phyloP scores from a whole-genome alignment of 2,797 vertebrate genomes.

The Neosilurus mollespiculum region DNA sequence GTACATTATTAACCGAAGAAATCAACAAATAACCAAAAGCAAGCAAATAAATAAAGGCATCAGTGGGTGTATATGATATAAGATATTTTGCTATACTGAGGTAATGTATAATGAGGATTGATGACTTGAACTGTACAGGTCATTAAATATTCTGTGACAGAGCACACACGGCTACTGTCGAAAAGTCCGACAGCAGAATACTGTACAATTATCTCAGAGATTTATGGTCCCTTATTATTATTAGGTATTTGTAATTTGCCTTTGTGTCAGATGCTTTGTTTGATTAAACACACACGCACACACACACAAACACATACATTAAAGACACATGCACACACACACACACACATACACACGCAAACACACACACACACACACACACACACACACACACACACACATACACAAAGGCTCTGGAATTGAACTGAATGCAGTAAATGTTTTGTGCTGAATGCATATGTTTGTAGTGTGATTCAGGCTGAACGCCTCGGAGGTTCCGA shows the following conservation, averaged over 20 bases:
- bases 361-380: neutral
- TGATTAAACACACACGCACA: neutral
- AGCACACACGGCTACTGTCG: neutral
- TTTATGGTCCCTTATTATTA: neutral
- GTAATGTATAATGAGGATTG: neutral
- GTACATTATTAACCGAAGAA: neutral
- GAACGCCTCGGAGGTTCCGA: neutral
- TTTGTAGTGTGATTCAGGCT: too few relatives aligned
- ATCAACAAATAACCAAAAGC: neutral
- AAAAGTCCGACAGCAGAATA: neutral
- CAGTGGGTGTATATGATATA: neutral
- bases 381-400: neutral
- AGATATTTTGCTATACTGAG: neutral
- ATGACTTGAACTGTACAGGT: neutral
- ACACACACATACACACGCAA: neutral
- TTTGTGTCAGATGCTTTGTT: constrained; percentile 4
- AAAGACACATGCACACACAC: neutral
- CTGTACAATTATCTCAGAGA: neutral
- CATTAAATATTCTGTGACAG: neutral
- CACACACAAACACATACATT: constrained; percentile 16
- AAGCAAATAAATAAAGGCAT: neutral
- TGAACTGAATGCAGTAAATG: neutral
- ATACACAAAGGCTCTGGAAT: neutral
- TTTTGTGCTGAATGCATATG: neutral
- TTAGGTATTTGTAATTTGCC: neutral